Evolutionary conservation across 2,797 vertebrate genomes (phyloP), one percentile per base, ranked within the genome.

Genomic region (Sebastes alutus): DNA sequence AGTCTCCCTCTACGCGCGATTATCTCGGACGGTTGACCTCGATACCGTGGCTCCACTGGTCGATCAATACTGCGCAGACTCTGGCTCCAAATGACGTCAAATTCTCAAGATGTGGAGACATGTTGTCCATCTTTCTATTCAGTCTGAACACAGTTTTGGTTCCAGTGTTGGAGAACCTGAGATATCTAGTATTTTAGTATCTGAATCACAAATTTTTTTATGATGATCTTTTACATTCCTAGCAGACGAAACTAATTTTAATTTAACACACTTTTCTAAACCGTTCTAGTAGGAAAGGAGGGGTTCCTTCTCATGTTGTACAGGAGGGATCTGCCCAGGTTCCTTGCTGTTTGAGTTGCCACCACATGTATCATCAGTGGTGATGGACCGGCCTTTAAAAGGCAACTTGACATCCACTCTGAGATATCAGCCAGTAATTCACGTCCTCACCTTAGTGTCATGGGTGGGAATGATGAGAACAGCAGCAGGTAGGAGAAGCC

Each of bases 391-490:
- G 23, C 1, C 14, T 3, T 59, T 29, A 29, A 3, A 6, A 60
- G 16, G 58, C 16, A 29, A 30, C 16, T 30, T 29, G 27, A 30
- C 2, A 30, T 60, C 58, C 27, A 8, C n/a, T 23, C 52, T 4
- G 9, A 11, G n/a, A 23, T 23, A 60, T 60, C 7, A 60, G 27
- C 58, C 56, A 29, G 27, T 30, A 30, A 60, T 59, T 27, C 14
- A 29, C 16, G 14, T 16, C 16, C 14, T 60, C 58, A 20, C 25
- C 56, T 59, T 58, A 1, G 14, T 29, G 56, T 27, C 25, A 14
- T 27, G 5, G 23, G 0, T 2, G 56, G 56, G 7, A 27, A 18
- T 59, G 58, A 58, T 0, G 0, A 7, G 6, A 59, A 18, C 0
- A 59, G 16, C 14, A 59, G 27, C 25, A 59, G 56, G 23, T 58